Evolutionary conservation across 2,797 vertebrate species (phyloP).

Genomic region (Rhabdomys pumilio): DNA sequence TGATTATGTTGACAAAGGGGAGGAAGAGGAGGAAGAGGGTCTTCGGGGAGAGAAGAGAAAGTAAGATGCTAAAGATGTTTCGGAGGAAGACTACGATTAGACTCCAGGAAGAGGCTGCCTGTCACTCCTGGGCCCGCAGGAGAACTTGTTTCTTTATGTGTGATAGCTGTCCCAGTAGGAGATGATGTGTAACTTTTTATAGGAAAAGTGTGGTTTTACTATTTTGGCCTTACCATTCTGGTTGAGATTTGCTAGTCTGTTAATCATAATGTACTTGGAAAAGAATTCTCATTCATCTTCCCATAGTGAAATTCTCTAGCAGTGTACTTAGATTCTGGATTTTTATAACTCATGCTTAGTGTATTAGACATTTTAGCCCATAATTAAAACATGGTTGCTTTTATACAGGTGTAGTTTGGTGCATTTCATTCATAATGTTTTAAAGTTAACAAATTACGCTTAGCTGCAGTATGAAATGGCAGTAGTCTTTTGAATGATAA

Average conservation of each 20-base stretch:
- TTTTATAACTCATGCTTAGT: conserved; percentile 84
- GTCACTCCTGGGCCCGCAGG: conserved; percentile 87
- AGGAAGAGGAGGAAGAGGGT: conserved; percentile 91
- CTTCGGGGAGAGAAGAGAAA: conserved; percentile 95
- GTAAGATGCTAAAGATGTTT: conserved; percentile 94
- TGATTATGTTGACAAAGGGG: conserved; percentile 95
- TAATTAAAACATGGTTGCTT: conserved; percentile 79
- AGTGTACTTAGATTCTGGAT: conserved; percentile 86
- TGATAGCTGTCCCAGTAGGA: conserved; percentile 93
- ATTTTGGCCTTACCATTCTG: conserved; percentile 93
- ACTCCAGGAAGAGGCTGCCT: conserved; percentile 84
- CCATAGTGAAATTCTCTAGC: conserved; percentile 83
- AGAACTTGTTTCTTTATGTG: conserved; percentile 91
- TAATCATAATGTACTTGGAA: conserved; percentile 87
- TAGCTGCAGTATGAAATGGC: conserved; percentile 74
- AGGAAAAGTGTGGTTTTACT: conserved; percentile 93
- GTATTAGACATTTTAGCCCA: conserved; percentile 84
- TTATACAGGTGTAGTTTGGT: conserved; percentile 79
- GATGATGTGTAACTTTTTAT: conserved; percentile 92
- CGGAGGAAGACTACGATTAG: conserved; percentile 95
- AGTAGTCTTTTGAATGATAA: conserved; percentile 73
- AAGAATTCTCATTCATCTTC: conserved; percentile 84
- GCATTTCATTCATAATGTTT: conserved; percentile 83
- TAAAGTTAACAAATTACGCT: conserved; percentile 81
- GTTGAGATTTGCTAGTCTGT: conserved; percentile 88